Base-by-base conservation (phyloP, 2,797 vertebrate species). In the Cynodonichthys magdalenae region DNA sequence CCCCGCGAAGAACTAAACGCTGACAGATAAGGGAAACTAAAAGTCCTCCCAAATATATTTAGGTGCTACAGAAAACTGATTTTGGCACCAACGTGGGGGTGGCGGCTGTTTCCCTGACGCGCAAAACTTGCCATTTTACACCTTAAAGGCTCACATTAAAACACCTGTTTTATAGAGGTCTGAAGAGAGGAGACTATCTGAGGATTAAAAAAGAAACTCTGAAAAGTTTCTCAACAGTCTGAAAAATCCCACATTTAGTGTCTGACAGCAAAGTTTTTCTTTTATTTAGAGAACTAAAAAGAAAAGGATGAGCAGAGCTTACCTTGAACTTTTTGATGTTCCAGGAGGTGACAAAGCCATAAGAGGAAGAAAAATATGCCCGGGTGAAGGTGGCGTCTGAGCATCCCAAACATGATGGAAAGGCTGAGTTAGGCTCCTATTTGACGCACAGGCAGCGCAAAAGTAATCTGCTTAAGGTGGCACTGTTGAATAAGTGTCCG, bases 401-500 rank as follows among this genome's bases (percentile, higher is more conserved):
- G 95, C 97, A 98, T 99, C 95, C 94, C 95, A 86, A 92, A 90
- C 92, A 85, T 89, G 92, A 84, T 87, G 93, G 92, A 92, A 87
- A 89, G 83, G 84, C 89, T 92, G 91, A 87, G 87, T 93, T 91
- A 92, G 91, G 84, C 77, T 71, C 81, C 86, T 81, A 84, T 89
- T 81, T 80, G 83, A 90, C 82, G 86, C 85, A 87, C 85, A 74
- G 85, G 90, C 87, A 85, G 88, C 81, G 84, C 85, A 90, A 89
- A 93, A 94, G 91, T 93, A 90, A 92, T 90, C 93, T 93, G 90
- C 93, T 94, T 94, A 94, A 87, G 89, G 90, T 94, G 95, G 94
- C 96, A 94, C 94, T 94, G 95, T 95, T 96, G 96, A 96, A 98
- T 97, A 96, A 97, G 95, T 94, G 96, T 96, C 95, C 95, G 95